Evolutionary conservation across 2,888 invertebrate species (phyloP).

Genomic region (Timandra comae): DNA sequence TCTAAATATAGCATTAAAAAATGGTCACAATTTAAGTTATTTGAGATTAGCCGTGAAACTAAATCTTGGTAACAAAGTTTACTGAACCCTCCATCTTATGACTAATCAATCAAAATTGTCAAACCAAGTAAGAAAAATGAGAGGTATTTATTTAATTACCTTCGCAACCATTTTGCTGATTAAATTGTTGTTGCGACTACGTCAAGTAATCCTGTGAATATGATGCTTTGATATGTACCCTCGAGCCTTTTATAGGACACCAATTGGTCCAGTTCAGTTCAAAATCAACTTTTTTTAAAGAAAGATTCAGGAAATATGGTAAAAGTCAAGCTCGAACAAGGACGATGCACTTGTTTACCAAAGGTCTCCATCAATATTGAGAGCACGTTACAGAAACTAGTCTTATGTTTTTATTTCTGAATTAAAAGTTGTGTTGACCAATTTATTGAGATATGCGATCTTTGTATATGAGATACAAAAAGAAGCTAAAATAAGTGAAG

Average conservation of each 20-base stretch:
- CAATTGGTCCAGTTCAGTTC: slow-evolving; percentile 47
- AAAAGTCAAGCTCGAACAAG: slow-evolving; percentile 62
- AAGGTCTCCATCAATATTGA: slow-evolving; percentile 27
- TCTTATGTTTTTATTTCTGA: slow-evolving; percentile 6
- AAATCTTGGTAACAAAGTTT: neutral
- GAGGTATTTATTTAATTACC: slow-evolving; percentile 37
- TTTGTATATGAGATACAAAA: too few species aligned
- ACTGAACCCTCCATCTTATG: neutral
- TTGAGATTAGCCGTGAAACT: too few species aligned
- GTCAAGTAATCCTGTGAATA: slow-evolving; percentile 40
- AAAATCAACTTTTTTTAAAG: slow-evolving; percentile 37
- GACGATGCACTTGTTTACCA: slow-evolving; percentile 42
- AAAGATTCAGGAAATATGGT: slow-evolving; percentile 60
- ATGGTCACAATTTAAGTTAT: too few species aligned
- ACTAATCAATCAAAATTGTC: neutral
- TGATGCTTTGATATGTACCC: slow-evolving; percentile 36
- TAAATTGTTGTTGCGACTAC: slow-evolving; percentile 47
- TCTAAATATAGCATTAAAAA: too few species aligned
- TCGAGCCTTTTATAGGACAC: slow-evolving; percentile 46
- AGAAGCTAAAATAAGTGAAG: too few species aligned
- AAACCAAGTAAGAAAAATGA: neutral
- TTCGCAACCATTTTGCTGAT: slow-evolving; percentile 58
- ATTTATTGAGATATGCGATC: too few species aligned
- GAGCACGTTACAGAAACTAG: slow-evolving; percentile 22
- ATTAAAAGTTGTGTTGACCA: too few species aligned